Evolutionary conservation across 2,888 invertebrate genomes (phyloP).

Genomic region (Cynaeus angustus): DNA sequence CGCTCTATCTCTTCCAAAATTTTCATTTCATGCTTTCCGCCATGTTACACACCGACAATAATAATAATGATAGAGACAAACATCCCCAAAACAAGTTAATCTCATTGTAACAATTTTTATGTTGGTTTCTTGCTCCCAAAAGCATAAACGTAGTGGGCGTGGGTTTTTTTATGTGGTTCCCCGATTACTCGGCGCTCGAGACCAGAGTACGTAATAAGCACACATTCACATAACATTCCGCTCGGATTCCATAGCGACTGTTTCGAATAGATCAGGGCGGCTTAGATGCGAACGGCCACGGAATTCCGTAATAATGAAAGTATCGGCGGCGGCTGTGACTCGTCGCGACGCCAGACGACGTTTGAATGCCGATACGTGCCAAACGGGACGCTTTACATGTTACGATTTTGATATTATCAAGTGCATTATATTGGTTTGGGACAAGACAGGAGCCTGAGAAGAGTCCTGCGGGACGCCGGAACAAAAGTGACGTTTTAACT

Average conservation of each 20-base stretch:
- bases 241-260: slow-evolving; percentile 45
- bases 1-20: neutral
- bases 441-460: no score
- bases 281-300: slow-evolving; percentile 38
- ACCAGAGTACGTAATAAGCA: slow-evolving; percentile 15
- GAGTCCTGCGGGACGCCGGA: no score
- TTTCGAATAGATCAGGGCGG: slow-evolving; percentile 45
- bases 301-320: slow-evolving; percentile 45
- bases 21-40: slow-evolving; percentile 5
- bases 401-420: neutral
- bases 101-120: neutral
- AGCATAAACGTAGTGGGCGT: neutral
- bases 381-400: slow-evolving; percentile 38
- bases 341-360: slow-evolving; percentile 34
- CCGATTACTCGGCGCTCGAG: slow-evolving; percentile 18
- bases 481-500: no score
- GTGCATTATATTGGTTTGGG: no score
- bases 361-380: slow-evolving; percentile 21
- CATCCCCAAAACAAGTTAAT: neutral
- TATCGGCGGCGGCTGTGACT: slow-evolving; percentile 33
- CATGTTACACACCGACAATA: no score
- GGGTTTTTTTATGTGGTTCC: slow-evolving; percentile 14
- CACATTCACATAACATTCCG: slow-evolving; percentile 40
- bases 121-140: neutral
- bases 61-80: no score